Base-by-base conservation (phyloP, 2,113 vertebrate species). In the Macroglossus sobrinus region DNA sequence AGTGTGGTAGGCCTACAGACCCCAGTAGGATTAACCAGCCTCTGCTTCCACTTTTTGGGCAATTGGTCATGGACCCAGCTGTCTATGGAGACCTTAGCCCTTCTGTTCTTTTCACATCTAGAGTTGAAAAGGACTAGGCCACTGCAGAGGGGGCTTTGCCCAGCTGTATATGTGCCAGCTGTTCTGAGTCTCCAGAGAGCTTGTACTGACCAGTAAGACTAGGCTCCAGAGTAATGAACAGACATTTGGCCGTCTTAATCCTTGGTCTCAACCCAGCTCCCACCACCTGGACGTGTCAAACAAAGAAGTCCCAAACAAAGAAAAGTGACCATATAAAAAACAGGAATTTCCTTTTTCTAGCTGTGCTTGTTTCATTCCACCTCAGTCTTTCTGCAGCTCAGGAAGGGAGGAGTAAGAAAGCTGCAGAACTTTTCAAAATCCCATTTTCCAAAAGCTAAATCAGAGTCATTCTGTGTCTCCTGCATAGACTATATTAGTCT, bases 381-480 rank as follows among this genome's bases (percentile, higher is more conserved):
- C 92, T 94, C 82, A 64, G 90, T 38, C 95, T 93, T 84, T 96
- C 88, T 75, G 90, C 78, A 75, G 92, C 81, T 94, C 63, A 28
- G 63, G 33, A 69, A 71, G 81, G 84, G 90, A 80, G 85, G 87
- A 38, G 72, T 47, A 30, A 78, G 72, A 95, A 94, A 97, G 94
- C 81, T 96, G 95, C 16, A 5, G 88, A 97, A 97, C 96, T 97
- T 96, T 97, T 95, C 86, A 95, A 97, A 97, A 93, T 97, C 93
- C 85, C 93, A 55, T 97, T 98, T 97, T 98, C 96, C 96, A 97
- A 98, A 93, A 96, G 90, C 90, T 97, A 91, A 97, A 96, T 96
- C 96, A 97, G 97, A 97, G 97, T 97, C 94, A 79, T 97, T 96
- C 97, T 97, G 96, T 88, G 96, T 97, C 96, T 97, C 96, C 97